A percentile compares a stretch with the other conserved stretches of the same genome.
Evolutionary conservation across 2,797 vertebrate species (phyloP).

Genomic region (Crenichthys baileyi): DNA sequence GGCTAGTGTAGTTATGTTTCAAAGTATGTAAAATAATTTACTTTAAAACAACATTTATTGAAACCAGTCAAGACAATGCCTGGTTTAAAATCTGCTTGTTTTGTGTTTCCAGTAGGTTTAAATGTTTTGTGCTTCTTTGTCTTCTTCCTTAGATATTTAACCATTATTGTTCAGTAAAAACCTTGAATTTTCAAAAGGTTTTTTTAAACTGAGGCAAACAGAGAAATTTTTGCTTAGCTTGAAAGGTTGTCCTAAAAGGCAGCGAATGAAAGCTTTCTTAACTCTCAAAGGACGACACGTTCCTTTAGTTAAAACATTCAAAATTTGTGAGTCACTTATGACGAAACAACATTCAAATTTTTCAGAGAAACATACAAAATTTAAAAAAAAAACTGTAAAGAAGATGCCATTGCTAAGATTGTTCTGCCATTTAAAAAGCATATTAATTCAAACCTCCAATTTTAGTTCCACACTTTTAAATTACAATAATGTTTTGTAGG

Average conservation of each 20-base stretch:
- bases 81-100: background rate
- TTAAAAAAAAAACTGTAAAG: background rate
- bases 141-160: slow-evolving; percentile 12
- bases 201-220: slow-evolving; percentile 32
- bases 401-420: background rate
- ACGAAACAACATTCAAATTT: slow-evolving; percentile 11
- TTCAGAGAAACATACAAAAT: slow-evolving; percentile 18
- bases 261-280: background rate
- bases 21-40: no score
- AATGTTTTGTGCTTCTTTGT: background rate
- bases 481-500: background rate
- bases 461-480: background rate
- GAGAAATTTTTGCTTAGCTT: slow-evolving; percentile 12
- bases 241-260: slow-evolving; percentile 32
- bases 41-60: background rate
- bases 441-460: background rate
- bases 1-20: background rate
- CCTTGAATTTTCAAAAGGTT: slow-evolving; percentile 50
- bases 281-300: slow-evolving; percentile 4
- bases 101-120: background rate
- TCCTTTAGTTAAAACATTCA: slow-evolving; percentile 10
- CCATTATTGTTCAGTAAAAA: slow-evolving; percentile 5
- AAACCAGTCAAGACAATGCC: background rate
- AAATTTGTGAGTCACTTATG: slow-evolving; percentile 1
- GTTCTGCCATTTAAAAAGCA: background rate